phyloP scores from a whole-genome alignment of 2,888 invertebrate genomes.

The Anthophora plumipes region DNA sequence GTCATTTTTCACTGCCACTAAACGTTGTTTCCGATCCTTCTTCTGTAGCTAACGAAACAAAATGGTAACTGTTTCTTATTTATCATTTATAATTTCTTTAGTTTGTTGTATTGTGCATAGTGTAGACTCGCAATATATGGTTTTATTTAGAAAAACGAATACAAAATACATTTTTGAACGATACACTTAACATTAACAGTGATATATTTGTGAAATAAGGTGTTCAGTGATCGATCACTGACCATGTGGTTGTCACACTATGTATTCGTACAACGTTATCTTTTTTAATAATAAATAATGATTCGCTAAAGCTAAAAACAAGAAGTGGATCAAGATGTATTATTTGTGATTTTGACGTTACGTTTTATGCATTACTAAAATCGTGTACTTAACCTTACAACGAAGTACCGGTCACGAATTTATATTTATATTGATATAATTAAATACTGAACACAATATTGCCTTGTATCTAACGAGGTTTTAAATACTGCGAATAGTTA shows the following conservation, averaged over 20 bases:
- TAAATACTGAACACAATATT: no score
- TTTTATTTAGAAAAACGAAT: neutral
- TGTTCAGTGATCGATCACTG: neutral
- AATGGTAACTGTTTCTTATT: slow-evolving; percentile 74
- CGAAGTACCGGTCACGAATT: neutral
- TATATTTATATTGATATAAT: no score
- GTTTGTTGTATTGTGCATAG: slow-evolving; percentile 4
- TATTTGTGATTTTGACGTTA: neutral
- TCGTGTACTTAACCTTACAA: slow-evolving; percentile 28
- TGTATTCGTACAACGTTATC: neutral
- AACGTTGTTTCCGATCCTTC: slow-evolving; percentile 69
- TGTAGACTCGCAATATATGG: neutral
- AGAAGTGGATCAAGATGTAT: neutral
- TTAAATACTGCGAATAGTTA: neutral
- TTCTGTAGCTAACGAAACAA: slow-evolving; percentile 68
- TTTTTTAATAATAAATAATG: neutral
- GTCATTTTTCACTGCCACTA: neutral
- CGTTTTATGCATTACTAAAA: neutral
- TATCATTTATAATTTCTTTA: slow-evolving; percentile 31
- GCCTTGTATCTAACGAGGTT: no score
- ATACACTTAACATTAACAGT: neutral
- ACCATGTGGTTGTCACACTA: slow-evolving; percentile 52
- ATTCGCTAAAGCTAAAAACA: neutral
- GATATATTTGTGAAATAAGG: slow-evolving; percentile 10
- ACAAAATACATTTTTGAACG: neutral